These are phyloP conservation scores for Bovichtus diacanthus DNA, from an alignment of 2,797 vertebrate species.

Conservation along the genomic window DNA sequence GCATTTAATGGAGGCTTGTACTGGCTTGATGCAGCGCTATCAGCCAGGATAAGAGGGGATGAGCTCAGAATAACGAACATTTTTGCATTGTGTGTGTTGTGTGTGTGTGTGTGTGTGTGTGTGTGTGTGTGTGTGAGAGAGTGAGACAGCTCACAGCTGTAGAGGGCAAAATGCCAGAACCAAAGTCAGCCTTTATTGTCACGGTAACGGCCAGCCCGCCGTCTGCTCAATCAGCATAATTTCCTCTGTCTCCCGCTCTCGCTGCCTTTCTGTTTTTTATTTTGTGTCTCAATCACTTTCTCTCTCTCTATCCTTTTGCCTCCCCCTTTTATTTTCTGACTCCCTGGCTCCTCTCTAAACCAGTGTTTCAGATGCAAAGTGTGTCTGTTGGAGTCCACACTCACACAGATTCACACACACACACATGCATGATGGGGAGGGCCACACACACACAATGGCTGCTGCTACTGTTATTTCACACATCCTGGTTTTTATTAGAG, in stretches of 20 bases:
- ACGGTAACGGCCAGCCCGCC: conserved; percentile 69
- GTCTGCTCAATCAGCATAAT: conserved; percentile 78
- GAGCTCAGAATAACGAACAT: conserved; percentile 59
- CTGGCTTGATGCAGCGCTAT: conserved; percentile 43
- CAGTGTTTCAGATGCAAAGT: conserved; percentile 36
- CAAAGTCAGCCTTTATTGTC: conserved; percentile 77
- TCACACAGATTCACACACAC: conserved; percentile 6
- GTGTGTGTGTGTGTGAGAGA: conserved; percentile 17
- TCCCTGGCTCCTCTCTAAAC: too few species aligned
- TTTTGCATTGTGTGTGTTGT: conserved; percentile 14
- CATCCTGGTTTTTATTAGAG: conserved; percentile 73
- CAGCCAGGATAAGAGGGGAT: conserved; percentile 65
- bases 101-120: conserved; percentile 7
- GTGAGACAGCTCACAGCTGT: conserved; percentile 75
- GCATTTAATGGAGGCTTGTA: conserved; percentile 58
- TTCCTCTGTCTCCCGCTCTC: conserved; percentile 36
- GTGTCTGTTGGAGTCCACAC: neutral
- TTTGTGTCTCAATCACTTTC: conserved; percentile 3
- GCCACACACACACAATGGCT: conserved; percentile 55
- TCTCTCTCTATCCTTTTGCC: too few species aligned
- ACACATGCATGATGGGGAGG: conserved; percentile 19
- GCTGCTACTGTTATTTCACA: conserved; percentile 73
- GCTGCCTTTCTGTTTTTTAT: conserved; percentile 39
- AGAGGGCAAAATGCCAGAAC: conserved; percentile 74
- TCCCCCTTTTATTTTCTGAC: too few species aligned